Conservation (phyloP, 2,797 vertebrate species). For the Sylvia borin region DNA sequence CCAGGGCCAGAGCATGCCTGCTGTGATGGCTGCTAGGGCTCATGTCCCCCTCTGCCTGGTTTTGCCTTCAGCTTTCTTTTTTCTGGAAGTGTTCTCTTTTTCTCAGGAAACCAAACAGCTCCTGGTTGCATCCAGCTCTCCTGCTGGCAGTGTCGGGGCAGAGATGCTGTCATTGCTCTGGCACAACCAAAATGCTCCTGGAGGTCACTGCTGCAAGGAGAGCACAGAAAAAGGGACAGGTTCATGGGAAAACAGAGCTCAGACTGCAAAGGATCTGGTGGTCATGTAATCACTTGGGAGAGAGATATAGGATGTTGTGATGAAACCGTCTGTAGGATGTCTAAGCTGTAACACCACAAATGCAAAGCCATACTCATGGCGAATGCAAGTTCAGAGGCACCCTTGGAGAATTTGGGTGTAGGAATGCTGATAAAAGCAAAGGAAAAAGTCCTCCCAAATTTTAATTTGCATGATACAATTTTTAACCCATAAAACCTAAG, state of each 20-base stretch:
- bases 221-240: background rate
- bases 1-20: background rate
- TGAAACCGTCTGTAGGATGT: background rate
- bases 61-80: background rate
- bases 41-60: rapidly evolving
- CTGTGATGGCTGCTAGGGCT: background rate
- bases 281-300: background rate
- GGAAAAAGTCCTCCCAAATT: background rate
- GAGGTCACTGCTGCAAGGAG: background rate
- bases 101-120: background rate
- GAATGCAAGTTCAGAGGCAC: background rate
- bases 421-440: background rate
- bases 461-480: background rate
- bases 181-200: background rate
- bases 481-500: background rate
- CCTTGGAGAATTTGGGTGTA: background rate
- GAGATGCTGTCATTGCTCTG: background rate
- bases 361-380: background rate
- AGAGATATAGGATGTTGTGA: background rate
- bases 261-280: background rate
- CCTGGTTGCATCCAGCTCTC: background rate
- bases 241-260: background rate
- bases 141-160: rapidly evolving
- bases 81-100: background rate
- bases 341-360: background rate